Evolutionary conservation across 2,888 invertebrate species (phyloP), one percentile per base, ranked within the genome.

Genomic region (Atrina japonica): DNA sequence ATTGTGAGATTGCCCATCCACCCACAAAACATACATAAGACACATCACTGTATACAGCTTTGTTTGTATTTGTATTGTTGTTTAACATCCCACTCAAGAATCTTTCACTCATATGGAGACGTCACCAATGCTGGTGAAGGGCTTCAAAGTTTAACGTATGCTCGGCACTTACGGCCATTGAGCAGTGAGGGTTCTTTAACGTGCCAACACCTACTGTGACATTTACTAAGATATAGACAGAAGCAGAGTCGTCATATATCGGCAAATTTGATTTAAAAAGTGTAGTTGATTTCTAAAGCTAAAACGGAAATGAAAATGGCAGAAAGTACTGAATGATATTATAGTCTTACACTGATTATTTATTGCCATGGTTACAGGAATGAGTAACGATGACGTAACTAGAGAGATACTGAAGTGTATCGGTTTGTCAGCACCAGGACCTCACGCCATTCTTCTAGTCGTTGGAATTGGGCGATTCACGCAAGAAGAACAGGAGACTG

Each of bases 401-500:
- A 23, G 43, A 6, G 58, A 59, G 14, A 59, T 59, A 43, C 25
- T 59, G 27, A 59, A 59, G 43, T 59, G 58, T 41, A 40, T 59
- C 7, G 58, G 58, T 1, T 23, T 59, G 5, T 25, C 58, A 2
- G 9, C 58, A 11, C 58, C 58, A 0, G 58, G 58, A 25, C 58
- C 58, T 18, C 58, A 59, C 18, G 58, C 58, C 3, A 59, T 59
- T 41, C 58, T 59, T 3, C 27, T 59, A 6, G 58, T 59, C 21
- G 41, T 59, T 16, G 58, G 58, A 1, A 59, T 59, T 41, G 43
- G 43, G 3, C 21, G 58, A 40, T 59, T 59, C 27, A 59, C 58
- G 41, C 21, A 59, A 23, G 58, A 59, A n/a, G 58, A 59, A 9
- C 41, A 43, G 14, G 43, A 43, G 23, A 59, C 58, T 7, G 58